Base-by-base conservation (phyloP, 2,113 vertebrate genomes). In the Andinoacara biseriatus region DNA sequence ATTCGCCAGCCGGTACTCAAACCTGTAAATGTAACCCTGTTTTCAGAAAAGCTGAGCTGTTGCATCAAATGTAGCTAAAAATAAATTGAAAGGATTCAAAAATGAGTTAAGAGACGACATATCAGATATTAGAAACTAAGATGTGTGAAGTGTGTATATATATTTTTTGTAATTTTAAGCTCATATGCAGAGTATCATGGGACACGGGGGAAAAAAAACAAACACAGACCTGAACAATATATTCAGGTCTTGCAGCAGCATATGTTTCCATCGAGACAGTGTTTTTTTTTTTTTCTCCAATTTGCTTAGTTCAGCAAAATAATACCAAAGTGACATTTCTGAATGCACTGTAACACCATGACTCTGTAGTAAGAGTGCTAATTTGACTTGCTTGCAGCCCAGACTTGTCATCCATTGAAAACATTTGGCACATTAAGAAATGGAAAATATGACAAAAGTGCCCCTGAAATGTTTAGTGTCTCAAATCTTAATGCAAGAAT, bases 361-460 rank as follows among this genome's bases (percentile, higher is more conserved):
- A 52, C 65, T 52, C 65, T 7, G 17, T 72, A 72, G 65, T 52
- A 72, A 52, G 65, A 69, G 65, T 52, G 43, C 65, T 72, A 72
- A 72, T 72, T 72, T 72, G 65, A 72, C 65, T 72, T 31, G 24
- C 43, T 24, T 52, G 43, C 65, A 52, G 43, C 65, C 20, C 65
- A 52, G 65, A 52, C 43, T 49, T 69, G 65, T 69, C 65, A 69
- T 52, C 65, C 43, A 69, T 69, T 69, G 43, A 69, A 69, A 5
- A 52, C 65, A 52, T 52, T 52, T 69, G 22, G 43, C 5, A 13
- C 24, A 31, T 52, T 31, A 29, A 49, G 24, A 69, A 69, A 69
- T 17, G 0, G 17, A 49, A 69, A 69, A 69, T 69, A 49, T 69
- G 65, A 69, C 65, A 31, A 69, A 52, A 24, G 49, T 31, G 49